phyloP scores from a whole-genome alignment of 2,113 vertebrate genomes.

The Zapus hudsonius region DNA sequence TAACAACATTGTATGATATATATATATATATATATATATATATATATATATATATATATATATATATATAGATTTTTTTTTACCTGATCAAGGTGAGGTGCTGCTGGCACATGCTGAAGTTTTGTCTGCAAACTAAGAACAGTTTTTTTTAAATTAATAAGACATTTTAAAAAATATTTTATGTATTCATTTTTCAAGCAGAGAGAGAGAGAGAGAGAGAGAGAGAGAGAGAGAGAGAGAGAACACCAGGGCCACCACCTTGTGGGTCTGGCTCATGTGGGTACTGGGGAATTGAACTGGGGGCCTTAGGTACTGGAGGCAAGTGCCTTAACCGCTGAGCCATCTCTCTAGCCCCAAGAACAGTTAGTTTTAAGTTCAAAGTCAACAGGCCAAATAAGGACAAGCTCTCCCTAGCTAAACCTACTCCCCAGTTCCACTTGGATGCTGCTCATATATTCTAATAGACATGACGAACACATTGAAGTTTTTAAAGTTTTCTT shows the following conservation, averaged over 20 bases:
- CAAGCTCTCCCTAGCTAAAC: conserved; percentile 1
- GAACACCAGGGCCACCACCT: too few species aligned
- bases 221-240: too few species aligned
- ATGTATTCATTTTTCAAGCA: too few species aligned
- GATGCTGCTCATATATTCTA: conserved; percentile 6
- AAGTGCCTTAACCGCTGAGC: too few species aligned
- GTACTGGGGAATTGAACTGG: too few species aligned
- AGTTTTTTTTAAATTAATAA: neutral
- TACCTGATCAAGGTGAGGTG: conserved; percentile 97
- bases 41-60: too few species aligned
- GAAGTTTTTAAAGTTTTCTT: neutral
- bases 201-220: too few species aligned
- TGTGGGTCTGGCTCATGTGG: too few species aligned
- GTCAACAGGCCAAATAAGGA: neutral
- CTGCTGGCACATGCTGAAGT: conserved; percentile 86
- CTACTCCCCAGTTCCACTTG: neutral
- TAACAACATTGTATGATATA: neutral
- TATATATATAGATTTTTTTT: conserved; percentile 12
- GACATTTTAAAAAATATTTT: too few species aligned
- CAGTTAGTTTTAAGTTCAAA: neutral
- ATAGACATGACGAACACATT: conserved; percentile 15
- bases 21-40: too few species aligned
- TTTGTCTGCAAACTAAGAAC: conserved; percentile 92
- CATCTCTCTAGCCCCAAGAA: too few species aligned
- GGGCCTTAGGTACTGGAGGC: too few species aligned